A percentile compares a stretch with the other conserved stretches of the same genome.
phyloP scores from a whole-genome alignment of 2,113 vertebrate species.

The Apodemus sylvaticus region DNA sequence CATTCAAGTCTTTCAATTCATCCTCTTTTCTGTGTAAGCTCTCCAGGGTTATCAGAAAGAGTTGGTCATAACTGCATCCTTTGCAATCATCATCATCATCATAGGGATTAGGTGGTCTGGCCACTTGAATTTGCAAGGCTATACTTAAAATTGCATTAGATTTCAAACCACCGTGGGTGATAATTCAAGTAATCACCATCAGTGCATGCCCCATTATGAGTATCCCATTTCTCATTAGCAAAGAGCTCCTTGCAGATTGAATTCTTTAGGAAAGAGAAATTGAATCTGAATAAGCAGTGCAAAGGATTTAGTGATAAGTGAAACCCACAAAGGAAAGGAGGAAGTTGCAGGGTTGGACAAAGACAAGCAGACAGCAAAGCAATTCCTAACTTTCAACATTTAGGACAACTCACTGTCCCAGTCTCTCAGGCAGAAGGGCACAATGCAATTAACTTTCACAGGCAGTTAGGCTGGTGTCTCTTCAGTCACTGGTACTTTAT shows the following conservation, averaged over 20 bases:
- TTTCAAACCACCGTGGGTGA: constrained; percentile 53
- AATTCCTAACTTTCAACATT: not conserved
- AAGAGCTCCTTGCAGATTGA: not conserved
- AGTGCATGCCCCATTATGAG: constrained; percentile 38
- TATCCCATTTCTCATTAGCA: constrained; percentile 42
- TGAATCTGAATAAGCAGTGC: not conserved
- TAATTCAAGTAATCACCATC: constrained; percentile 67
- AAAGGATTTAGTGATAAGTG: not conserved
- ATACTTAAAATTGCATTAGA: constrained; percentile 62
- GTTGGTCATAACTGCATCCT: constrained; percentile 36
- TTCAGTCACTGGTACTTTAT: not conserved
- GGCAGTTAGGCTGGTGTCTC: not conserved
- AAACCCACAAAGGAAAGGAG: constrained; percentile 42
- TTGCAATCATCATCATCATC: constrained; percentile 45
- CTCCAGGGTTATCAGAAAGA: constrained; percentile 54
- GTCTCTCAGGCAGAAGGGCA: not conserved
- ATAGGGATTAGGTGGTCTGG: constrained; percentile 58
- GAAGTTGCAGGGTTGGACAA: not conserved
- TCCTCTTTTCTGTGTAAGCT: constrained; percentile 57
- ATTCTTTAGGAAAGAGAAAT: constrained; percentile 39
- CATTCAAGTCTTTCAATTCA: constrained; percentile 53
- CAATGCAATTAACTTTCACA: not conserved
- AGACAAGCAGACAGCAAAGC: constrained; percentile 18
- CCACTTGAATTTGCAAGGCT: constrained; percentile 67
- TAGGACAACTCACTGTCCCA: not conserved